Percentiles rank a stretch among this genome's conserved stretches.
phyloP scores from a whole-genome alignment of 2,797 vertebrate genomes.

The Distichodus sexfasciatus region DNA sequence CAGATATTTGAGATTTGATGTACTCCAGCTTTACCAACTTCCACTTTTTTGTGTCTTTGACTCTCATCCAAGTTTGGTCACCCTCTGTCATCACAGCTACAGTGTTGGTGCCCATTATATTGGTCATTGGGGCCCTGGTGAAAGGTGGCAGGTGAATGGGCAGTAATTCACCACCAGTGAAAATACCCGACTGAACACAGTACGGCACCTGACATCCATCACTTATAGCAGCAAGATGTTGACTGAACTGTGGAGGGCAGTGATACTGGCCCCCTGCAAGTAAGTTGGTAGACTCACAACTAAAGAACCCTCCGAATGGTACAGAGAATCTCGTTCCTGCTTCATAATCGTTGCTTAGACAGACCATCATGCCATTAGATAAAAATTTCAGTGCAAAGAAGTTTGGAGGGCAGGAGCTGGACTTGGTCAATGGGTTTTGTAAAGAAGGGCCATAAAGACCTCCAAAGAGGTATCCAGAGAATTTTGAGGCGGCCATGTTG shows the following conservation, averaged over 20 bases:
- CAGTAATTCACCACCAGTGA: slow-evolving; percentile 74
- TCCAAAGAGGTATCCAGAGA: slow-evolving; percentile 84
- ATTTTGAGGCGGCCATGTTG: slow-evolving; percentile 36
- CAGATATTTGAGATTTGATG: too few relatives aligned
- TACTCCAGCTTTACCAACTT: too few relatives aligned
- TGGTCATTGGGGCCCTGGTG: slow-evolving; percentile 70
- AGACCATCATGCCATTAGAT: slow-evolving; percentile 77
- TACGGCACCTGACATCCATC: slow-evolving; percentile 88
- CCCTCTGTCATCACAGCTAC: slow-evolving; percentile 78
- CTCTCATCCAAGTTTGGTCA: slow-evolving; percentile 77
- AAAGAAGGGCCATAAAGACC: slow-evolving; percentile 77
- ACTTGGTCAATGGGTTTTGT: slow-evolving; percentile 70
- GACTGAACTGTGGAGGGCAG: slow-evolving; percentile 84
- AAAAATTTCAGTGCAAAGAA: slow-evolving; percentile 72
- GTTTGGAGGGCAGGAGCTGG: slow-evolving; percentile 74
- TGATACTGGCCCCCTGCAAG: slow-evolving; percentile 59
- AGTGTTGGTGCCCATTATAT: slow-evolving; percentile 69
- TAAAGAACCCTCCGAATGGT: slow-evolving; percentile 88
- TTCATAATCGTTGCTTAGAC: slow-evolving; percentile 83
- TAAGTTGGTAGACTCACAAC: slow-evolving; percentile 81
- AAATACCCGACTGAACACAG: slow-evolving; percentile 79
- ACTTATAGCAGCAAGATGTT: slow-evolving; percentile 81
- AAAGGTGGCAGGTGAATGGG: slow-evolving; percentile 81
- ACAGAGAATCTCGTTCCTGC: slow-evolving; percentile 64
- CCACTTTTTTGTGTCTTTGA: slow-evolving; percentile 75